phyloP scores from a whole-genome alignment of 2,888 invertebrate species.

The Patella depressa region DNA sequence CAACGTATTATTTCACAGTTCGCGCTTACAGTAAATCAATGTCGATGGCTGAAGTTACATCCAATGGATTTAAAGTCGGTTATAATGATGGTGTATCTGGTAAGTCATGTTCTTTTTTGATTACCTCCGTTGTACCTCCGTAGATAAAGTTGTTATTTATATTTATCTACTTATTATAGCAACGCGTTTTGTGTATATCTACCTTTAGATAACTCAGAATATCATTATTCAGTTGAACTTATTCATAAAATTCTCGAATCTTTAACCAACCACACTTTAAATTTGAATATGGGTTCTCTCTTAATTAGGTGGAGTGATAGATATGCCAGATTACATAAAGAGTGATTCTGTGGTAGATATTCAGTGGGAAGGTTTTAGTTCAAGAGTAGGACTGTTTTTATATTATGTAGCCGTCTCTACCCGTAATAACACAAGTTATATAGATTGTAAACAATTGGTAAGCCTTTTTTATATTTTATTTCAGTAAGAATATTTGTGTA shows the following conservation, averaged over 20 bases:
- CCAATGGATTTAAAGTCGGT: slow-evolving; percentile 55
- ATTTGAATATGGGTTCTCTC: no score
- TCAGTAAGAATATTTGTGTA: no score
- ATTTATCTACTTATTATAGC: no score
- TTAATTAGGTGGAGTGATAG: not conserved
- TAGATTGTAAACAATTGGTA: slow-evolving; percentile 4
- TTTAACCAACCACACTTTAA: not conserved
- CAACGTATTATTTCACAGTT: slow-evolving; percentile 55
- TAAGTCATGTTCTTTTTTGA: no score
- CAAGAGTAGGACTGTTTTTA: slow-evolving; percentile 15
- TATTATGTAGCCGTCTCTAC: slow-evolving; percentile 17
- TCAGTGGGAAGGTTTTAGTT: slow-evolving; percentile 19
- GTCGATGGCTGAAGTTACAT: slow-evolving; percentile 48
- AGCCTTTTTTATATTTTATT: not conserved
- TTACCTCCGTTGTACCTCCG: no score
- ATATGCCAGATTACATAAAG: slow-evolving; percentile 6
- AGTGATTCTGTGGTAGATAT: not conserved
- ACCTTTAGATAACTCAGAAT: no score
- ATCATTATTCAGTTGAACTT: no score
- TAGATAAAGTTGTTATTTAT: no score
- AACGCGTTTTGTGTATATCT: no score
- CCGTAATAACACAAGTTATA: not conserved
- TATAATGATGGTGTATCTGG: slow-evolving; percentile 25
- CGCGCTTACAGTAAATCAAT: slow-evolving; percentile 52
- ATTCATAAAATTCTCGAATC: no score